A percentile compares a stretch with the other conserved stretches of the same genome.
phyloP scores from a whole-genome alignment of 92 coral and sea anemone species.

The Phenganax marumi region DNA sequence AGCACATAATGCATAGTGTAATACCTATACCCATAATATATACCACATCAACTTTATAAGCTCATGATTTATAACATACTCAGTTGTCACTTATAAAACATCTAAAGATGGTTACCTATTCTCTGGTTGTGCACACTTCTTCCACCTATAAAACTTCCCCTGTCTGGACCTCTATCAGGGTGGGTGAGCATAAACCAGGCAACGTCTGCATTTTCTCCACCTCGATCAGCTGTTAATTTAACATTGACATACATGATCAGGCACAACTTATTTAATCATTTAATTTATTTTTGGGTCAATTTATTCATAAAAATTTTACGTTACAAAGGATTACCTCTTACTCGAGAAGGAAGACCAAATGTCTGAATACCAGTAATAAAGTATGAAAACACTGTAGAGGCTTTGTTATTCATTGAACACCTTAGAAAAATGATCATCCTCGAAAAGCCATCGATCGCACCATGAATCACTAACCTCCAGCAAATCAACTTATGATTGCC shows the following conservation, averaged over 20 bases:
- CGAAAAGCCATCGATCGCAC: slow-evolving; percentile 14
- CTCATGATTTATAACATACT: too few species aligned
- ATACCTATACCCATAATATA: too few species aligned
- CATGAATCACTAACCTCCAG: slow-evolving; percentile 16
- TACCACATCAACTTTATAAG: too few species aligned
- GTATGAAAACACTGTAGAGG: slow-evolving; percentile 20
- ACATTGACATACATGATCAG: background rate
- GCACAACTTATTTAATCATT: too few species aligned
- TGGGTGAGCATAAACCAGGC: slow-evolving; percentile 23
- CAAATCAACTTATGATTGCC: slow-evolving; percentile 30
- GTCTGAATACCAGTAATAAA: background rate
- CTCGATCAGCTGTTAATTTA: background rate
- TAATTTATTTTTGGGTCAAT: too few species aligned
- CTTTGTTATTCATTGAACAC: slow-evolving; percentile 27
- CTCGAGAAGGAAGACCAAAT: background rate
- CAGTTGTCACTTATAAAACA: too few species aligned
- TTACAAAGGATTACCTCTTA: too few species aligned
- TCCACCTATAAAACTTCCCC: slow-evolving; percentile 21
- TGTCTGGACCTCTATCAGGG: background rate
- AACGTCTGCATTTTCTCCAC: slow-evolving; percentile 29
- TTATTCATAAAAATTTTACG: too few species aligned
- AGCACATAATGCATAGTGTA: too few species aligned
- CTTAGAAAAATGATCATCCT: slow-evolving; percentile 14
- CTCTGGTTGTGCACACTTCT: background rate
- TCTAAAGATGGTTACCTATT: too few species aligned